Conservation (phyloP, 2,797 vertebrate species). For the Cirrhinus molitorella region DNA sequence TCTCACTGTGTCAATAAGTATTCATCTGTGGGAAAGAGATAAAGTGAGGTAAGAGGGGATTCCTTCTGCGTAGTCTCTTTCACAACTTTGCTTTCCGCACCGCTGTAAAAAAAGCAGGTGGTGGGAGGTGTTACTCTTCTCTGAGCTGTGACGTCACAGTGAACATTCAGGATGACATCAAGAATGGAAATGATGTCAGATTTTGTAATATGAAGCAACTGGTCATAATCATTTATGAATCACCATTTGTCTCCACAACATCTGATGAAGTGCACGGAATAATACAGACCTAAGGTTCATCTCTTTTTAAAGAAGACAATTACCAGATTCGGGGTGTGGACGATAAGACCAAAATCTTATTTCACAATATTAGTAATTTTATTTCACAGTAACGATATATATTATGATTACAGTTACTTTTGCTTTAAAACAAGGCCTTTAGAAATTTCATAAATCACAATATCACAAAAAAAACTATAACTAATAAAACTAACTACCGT, state of each 20-base stretch:
- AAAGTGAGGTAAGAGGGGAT: slow-evolving; percentile 53
- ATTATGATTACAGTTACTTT: no score
- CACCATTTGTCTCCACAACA: neutral
- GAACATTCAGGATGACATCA: slow-evolving; percentile 20
- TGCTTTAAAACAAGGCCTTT: no score
- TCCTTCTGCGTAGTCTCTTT: slow-evolving; percentile 48
- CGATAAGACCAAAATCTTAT: no score
- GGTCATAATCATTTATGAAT: neutral
- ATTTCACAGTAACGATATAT: no score
- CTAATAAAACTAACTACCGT: no score
- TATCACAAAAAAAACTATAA: no score
- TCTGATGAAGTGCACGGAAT: neutral
- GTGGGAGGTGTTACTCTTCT: slow-evolving; percentile 32
- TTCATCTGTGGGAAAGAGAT: slow-evolving; percentile 46
- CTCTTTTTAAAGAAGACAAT: no score
- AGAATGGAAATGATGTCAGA: neutral
- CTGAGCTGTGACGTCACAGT: slow-evolving; percentile 10
- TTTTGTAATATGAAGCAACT: neutral
- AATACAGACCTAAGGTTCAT: no score
- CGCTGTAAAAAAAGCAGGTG: neutral
- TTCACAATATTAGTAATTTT: no score
- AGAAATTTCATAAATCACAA: no score
- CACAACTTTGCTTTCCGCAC: slow-evolving; percentile 24
- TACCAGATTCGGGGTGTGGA: no score
- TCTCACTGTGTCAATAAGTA: slow-evolving; percentile 44